Evolutionary conservation across 2,888 invertebrate genomes (phyloP).

Genomic region (Napeogenes sylphis): DNA sequence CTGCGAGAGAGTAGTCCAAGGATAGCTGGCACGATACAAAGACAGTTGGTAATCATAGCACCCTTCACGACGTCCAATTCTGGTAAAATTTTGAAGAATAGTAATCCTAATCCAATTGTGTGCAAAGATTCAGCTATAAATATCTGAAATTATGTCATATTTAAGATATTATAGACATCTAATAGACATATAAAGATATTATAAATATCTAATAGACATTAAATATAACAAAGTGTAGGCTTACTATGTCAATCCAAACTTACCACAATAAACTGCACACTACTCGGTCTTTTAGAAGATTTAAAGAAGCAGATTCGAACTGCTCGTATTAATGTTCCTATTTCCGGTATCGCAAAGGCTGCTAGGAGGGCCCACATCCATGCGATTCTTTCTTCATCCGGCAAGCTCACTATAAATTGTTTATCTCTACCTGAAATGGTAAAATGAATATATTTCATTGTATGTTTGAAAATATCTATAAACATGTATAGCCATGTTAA

Average conservation of each 20-base stretch:
- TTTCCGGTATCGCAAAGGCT: conserved; percentile 92
- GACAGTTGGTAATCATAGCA: conserved; percentile 96
- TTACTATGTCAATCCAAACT: conserved; percentile 49
- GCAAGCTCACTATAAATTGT: conserved; percentile 87
- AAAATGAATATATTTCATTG: not conserved
- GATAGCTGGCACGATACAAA: conserved; percentile 92
- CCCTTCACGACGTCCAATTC: conserved; percentile 96
- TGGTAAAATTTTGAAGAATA: conserved; percentile 93
- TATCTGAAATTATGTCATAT: conserved; percentile 68
- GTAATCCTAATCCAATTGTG: conserved; percentile 89
- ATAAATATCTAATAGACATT: too few species aligned
- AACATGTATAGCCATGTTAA: too few species aligned
- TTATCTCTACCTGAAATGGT: conserved; percentile 87
- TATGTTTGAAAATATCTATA: too few species aligned
- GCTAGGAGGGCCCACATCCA: conserved; percentile 96
- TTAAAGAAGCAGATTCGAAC: conserved; percentile 94
- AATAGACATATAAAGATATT: too few species aligned
- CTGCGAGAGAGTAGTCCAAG: conserved; percentile 88
- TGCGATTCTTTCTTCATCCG: conserved; percentile 90
- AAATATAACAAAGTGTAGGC: too few species aligned
- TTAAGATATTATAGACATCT: not conserved
- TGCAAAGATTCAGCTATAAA: conserved; percentile 92
- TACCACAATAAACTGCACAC: conserved; percentile 72
- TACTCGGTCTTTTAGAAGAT: conserved; percentile 85
- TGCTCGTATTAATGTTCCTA: conserved; percentile 90